Evolutionary conservation across 2,888 invertebrate species (phyloP), one percentile per base, ranked within the genome.

Genomic region (Diarsia dahlii): DNA sequence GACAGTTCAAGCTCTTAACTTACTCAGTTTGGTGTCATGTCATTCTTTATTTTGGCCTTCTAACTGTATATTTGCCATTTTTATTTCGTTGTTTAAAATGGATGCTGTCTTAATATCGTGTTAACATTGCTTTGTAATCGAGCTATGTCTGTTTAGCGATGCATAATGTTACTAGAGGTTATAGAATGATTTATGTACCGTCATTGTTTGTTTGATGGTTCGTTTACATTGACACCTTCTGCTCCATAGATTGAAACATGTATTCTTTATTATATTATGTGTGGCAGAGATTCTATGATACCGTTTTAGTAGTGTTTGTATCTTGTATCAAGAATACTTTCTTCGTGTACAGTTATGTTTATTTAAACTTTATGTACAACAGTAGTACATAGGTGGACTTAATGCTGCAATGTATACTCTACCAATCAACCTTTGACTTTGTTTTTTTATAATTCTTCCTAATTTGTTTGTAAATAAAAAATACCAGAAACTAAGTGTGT

Each of bases 1-100:
- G 81, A 85, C 78, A 81, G 81, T 77, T 86, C 54, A 82, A 82
- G 58, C 84, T 80, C 76, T 71, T 80, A 76, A 85, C 82, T 78
- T 76, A 78, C 81, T 83, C 71, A 67, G 74, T 82, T 79, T 76
- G 67, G 71, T 79, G 65, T 67, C 66, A 78, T 75, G 79, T 74
- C 72, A 73, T 70, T 84, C 66, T 56, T 78, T 76, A 76, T 79
- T 52, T 74, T 80, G 54, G 63, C 72, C 18, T 28, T 72, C 15
- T 76, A 85, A 76, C 79, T 70, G 78, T 83, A 73, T 13, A 60
- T 67, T 65, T 39, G 71, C 75, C 66, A 62, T 82, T 60, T 71
- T 74, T 50, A n/a, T 66, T 62, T 70, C 15, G 20, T 62, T 58
- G 46, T 78, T 67, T 58, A 46, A 28, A 74, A 52, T 39, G 45